Evolutionary conservation across 2,888 invertebrate species (phyloP), one percentile per base, ranked within the genome.

Genomic region (Scaptomyza cyrtandrae): DNA sequence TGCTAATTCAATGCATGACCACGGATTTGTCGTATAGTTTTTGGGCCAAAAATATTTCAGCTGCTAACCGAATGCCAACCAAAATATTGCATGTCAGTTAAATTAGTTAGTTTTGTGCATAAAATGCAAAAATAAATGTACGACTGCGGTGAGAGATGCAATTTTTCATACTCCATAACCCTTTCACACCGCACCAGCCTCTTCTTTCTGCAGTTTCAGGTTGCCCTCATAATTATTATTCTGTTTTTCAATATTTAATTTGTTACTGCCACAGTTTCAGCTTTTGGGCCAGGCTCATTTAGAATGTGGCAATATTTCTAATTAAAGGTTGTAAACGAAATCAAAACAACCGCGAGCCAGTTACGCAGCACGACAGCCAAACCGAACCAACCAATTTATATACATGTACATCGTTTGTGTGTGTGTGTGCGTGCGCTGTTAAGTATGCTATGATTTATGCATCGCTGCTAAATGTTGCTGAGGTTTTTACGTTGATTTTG

Each of bases 381-480:
- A 45, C 49, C 33, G 2, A 33, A 14, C 39, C 39, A 43, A 52
- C 53, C 73, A 73, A 74, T 65, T 62, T 77, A 29, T 39, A 27
- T 41, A 27, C 44, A 29, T 45, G 27, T 46, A 31, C n/a, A 19
- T 54, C 46, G 50, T 56, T 57, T 52, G 33, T 14, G 37, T 58
- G 33, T 19, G 49, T 39, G n/a, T 57, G 39, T 65, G 63, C 13
- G 60, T 41, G 62, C 56, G 53, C 76, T 70, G 70, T 71, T 88
- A 88, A 88, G 89, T 88, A 88, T 78, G 76, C 85, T 72, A 84
- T 88, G 78, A 88, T 87, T 84, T 84, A 84, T 84, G 87, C 89
- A 84, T 81, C 69, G 69, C 69, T 80, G 82, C 85, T 84, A 84
- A 84, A 84, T 84, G 85, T 59, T 70, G 50, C 76, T 88, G 89